Evolutionary conservation across 2,113 vertebrate species (phyloP), one percentile per base, ranked within the genome.

Genomic region (Mobula hypostoma): DNA sequence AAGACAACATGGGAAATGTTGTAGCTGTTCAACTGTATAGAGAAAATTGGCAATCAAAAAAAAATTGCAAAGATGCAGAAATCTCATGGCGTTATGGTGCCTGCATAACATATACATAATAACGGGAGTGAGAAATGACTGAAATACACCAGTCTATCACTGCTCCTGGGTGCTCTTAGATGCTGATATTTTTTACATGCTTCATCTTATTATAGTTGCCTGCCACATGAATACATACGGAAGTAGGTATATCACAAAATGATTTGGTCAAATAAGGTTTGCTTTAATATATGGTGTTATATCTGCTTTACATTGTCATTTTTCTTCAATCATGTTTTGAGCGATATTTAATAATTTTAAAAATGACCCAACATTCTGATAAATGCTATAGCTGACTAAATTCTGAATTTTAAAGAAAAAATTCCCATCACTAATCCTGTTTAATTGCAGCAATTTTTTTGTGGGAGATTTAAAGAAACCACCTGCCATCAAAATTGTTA

Each of bases 11-110:
- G 68, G 91, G 70, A 74, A 93, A 93, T 93, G 36, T 29, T 93
- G 68, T 93, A 56, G 91, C 70, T 93, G 91, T 93, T 93, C 70
- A 93, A 72, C 90, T 92, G 68, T 74, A 92, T 48, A 92, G 90
- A 24, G 90, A 40, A 92, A 93, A 93, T 72, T 93, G 91, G 40
- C 91, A 93, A 74, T 93, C 91, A 72, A 72, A 93, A 93, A 92
- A 74, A 76, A 93, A 72, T 74, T 93, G 91, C 91, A 93, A 74
- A 93, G 70, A 93, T 76, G 91, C 91, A 93, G 70, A 93, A 93
- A 93, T 76, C 68, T 93, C 91, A 93, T 24, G 40, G 91, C 70
- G 40, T 93, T 91, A 74, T 76, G 70, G 70, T 93, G 68, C 91
- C 70, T 74, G 91, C 68, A 74, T 93, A 93, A 93, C 91, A 93